Base-by-base conservation (phyloP, 2,888 invertebrate genomes). In the Melinopterus prodromus region DNA sequence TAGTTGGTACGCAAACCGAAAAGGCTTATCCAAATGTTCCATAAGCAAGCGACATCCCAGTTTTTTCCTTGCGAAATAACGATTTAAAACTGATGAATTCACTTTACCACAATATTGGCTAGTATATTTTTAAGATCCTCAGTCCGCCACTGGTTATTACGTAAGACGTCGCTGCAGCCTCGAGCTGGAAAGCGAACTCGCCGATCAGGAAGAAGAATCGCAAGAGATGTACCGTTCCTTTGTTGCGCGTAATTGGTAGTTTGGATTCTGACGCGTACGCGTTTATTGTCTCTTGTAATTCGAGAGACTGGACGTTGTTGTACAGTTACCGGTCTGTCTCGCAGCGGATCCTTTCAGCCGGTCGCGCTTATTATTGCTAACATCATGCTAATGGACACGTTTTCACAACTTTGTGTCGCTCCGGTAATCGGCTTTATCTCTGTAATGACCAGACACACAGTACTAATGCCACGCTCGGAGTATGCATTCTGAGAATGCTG, bases 81-180 rank as follows among this genome's bases (percentile, higher is more conserved):
- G 26, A 26, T 26, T 26, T 26, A 26, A 26, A 26, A 26, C 26
- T 26, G 26, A 3, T 26, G 26, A 2, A 3, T 26, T 26, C 3
- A 1, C 26, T 26, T 26, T 26, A 26, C 3, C 26, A 26, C 26
- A 26, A 26, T 26, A 26, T 26, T 1, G 26, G 3, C 26, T 26
- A 26, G 26, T 26, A 26, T 26, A 26, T 26, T 26, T 26, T 26
- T 26, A 26, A 26, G 26, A 26, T 53, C 0, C 9, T 53, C 12
- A 53, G 53, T 53, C 53, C 53, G 12, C 7, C 53, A 53, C 53
- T 53, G 53, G 12, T 53, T 9, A 4, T 77, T 77, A 77, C 69
- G 77, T 77, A 77, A 77, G 69, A 14, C 69, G 16, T 77, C 26
- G 15, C 53, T 77, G 37, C 77, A 35, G 16, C 36, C 53, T 53